phyloP scores from a whole-genome alignment of 2,113 vertebrate genomes.

The Dermatemys mawii region DNA sequence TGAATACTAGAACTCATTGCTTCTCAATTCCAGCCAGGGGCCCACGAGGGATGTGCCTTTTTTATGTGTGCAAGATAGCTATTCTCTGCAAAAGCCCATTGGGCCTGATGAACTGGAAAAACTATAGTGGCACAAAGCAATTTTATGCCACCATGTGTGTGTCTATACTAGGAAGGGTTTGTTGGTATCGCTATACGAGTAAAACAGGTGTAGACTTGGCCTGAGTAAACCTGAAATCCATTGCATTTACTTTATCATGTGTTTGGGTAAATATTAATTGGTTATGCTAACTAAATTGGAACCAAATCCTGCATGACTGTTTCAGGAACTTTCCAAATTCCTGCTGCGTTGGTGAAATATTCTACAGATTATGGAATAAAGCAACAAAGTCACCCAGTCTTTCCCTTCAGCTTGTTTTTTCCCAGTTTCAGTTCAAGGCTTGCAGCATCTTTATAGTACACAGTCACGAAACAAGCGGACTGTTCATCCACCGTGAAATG shows the following conservation, averaged over 20 bases:
- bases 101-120: not conserved
- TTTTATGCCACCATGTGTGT: not conserved
- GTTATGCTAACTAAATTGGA: not conserved
- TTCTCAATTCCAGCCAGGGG: not conserved
- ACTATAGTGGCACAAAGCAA: not conserved
- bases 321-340: not conserved
- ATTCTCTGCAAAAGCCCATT: not conserved
- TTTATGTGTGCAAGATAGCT: not conserved
- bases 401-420: not conserved
- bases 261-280: not conserved
- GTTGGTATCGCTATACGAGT: not conserved
- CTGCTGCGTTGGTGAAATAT: not conserved
- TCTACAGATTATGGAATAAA: not conserved
- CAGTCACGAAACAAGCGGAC: slow-evolving; percentile 18
- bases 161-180: not conserved
- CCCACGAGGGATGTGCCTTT: not conserved
- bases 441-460: not conserved
- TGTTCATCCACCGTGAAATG: slow-evolving; percentile 61
- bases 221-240: not conserved
- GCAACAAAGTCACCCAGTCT: not conserved
- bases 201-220: not conserved
- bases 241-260: not conserved
- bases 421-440: not conserved
- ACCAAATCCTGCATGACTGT: accelerated
- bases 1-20: not conserved